Conservation (phyloP, 1,140 invertebrate genomes). For the Laupala kohalensis region DNA sequence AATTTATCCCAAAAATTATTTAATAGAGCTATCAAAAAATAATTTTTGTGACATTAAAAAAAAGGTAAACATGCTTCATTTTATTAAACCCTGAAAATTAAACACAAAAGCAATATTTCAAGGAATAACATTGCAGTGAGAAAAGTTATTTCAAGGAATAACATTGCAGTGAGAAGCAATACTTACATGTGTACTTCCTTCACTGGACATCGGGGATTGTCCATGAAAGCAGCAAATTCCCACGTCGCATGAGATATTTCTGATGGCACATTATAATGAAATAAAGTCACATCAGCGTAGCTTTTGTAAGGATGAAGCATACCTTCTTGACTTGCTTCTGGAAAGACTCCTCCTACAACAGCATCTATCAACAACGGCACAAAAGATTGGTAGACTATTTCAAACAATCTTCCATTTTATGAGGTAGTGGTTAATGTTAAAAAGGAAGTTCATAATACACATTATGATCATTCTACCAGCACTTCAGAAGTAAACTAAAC, state of each 20-base stretch:
- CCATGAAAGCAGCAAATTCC: slow-evolving; percentile 41
- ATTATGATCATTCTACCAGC: not conserved
- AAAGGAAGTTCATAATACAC: not conserved
- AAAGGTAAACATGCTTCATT: too few species aligned
- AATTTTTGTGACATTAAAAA: too few species aligned
- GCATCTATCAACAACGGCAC: not conserved
- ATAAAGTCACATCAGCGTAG: slow-evolving; percentile 36
- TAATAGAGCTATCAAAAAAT: too few species aligned
- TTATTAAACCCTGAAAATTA: too few species aligned
- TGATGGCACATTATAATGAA: slow-evolving; percentile 37
- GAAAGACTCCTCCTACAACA: slow-evolving; percentile 20
- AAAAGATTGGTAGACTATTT: not conserved
- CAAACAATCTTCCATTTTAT: not conserved
- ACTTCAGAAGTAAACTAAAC: not conserved
- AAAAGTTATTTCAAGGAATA: not conserved
- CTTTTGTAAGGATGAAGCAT: slow-evolving; percentile 33
- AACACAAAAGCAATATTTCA: too few species aligned
- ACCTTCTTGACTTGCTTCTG: slow-evolving; percentile 37
- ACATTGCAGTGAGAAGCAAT: not conserved
- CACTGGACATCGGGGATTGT: slow-evolving; percentile 29
- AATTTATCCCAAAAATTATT: too few species aligned
- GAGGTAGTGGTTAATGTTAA: not conserved
- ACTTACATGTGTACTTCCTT: slow-evolving; percentile 36
- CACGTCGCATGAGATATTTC: slow-evolving; percentile 36
- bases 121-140: too few species aligned